Evolutionary conservation across 2,797 vertebrate species (phyloP).

Genomic region (Tinamus major): DNA sequence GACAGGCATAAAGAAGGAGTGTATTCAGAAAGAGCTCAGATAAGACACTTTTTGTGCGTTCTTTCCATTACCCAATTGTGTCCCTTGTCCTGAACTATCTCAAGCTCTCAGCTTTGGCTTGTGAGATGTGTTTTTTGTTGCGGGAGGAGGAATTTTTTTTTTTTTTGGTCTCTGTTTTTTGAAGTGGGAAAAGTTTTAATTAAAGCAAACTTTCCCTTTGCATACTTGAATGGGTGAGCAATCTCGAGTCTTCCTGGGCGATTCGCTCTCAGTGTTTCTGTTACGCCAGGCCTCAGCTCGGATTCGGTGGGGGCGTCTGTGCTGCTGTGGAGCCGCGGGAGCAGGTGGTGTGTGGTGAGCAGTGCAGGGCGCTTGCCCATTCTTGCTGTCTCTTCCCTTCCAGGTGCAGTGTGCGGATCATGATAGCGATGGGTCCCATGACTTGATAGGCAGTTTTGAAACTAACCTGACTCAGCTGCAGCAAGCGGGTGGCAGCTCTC

Average conservation of each 20-base stretch:
- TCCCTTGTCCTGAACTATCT: background rate
- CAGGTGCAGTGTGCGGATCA: constrained; percentile 91
- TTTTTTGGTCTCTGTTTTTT: background rate
- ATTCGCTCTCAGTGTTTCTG: constrained; percentile 30
- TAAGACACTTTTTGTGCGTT: background rate
- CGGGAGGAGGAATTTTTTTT: background rate
- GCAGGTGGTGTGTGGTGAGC: constrained; percentile 63
- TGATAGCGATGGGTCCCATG: constrained; percentile 91
- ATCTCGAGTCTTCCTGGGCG: background rate
- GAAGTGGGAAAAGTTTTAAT: background rate
- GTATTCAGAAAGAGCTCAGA: background rate
- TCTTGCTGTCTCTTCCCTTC: constrained; percentile 25
- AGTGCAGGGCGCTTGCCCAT: background rate
- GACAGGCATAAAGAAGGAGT: background rate
- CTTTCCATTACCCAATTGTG: background rate
- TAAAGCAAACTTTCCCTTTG: background rate
- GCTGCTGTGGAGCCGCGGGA: constrained; percentile 58
- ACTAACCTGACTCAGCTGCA: constrained; percentile 86
- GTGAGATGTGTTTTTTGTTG: background rate
- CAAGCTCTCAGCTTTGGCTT: background rate
- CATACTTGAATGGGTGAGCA: background rate
- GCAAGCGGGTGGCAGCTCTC: constrained; percentile 77
- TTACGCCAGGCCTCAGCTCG: constrained; percentile 66
- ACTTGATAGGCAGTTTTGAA: constrained; percentile 90
- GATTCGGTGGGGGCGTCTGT: constrained; percentile 69